phyloP scores from a whole-genome alignment of 2,113 vertebrate species.

The Cavia aperea region DNA sequence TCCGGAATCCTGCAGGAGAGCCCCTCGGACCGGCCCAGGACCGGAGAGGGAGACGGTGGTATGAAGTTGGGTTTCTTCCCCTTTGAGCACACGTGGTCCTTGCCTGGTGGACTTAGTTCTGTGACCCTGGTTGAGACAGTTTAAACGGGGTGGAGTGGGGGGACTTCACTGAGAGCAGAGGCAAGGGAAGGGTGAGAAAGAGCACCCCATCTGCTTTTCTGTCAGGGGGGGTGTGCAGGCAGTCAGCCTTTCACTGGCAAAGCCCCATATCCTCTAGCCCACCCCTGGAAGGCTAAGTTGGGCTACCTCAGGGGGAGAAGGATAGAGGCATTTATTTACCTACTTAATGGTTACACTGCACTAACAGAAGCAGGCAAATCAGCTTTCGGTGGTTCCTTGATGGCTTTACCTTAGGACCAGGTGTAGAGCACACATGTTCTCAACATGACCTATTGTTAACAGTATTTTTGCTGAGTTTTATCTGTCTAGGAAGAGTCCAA shows the following conservation, averaged over 20 bases:
- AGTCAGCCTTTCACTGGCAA: not conserved
- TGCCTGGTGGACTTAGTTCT: not conserved
- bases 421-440: not conserved
- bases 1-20: conserved; percentile 74
- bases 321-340: not conserved
- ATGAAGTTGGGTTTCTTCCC: conserved; percentile 49
- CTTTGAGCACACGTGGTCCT: not conserved
- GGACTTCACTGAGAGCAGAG: not conserved
- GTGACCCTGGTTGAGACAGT: not conserved
- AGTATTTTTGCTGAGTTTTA: not conserved
- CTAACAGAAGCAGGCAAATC: not conserved
- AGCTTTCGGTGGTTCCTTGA: not conserved
- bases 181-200: no score
- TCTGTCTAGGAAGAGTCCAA: not conserved
- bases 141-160: not conserved
- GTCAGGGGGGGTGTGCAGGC: not conserved
- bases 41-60: conserved; percentile 65
- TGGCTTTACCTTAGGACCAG: not conserved
- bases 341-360: not conserved
- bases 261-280: not conserved
- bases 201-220: no score
- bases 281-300: not conserved
- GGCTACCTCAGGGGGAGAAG: not conserved
- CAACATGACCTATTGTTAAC: not conserved
- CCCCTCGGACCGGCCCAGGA: conserved; percentile 22